These are phyloP conservation scores for Rhorus exstirpatorius DNA, from an alignment of 2,888 invertebrate species.

Conservation along the genomic window DNA sequence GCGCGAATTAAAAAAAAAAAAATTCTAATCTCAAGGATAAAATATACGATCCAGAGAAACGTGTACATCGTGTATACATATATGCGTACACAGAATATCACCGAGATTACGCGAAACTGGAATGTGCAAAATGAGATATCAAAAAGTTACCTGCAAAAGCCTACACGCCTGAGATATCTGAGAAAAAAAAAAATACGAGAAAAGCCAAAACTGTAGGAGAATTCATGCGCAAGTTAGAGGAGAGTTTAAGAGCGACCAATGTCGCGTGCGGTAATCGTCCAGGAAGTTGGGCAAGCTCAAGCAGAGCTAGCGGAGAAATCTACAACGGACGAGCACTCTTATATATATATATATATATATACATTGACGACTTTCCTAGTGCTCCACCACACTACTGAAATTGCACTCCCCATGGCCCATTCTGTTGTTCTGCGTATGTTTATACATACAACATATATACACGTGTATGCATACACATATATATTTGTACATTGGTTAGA, in stretches of 20 bases:
- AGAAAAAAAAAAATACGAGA: neutral
- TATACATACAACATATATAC: neutral
- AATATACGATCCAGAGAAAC: slow-evolving; percentile 2
- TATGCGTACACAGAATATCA: neutral
- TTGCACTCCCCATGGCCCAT: slow-evolving; percentile 51
- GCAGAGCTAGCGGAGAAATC: slow-evolving; percentile 60
- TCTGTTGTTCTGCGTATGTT: slow-evolving; percentile 35
- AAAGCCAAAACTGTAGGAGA: slow-evolving; percentile 38
- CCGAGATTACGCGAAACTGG: slow-evolving; percentile 30
- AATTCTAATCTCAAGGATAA: slow-evolving; percentile 10
- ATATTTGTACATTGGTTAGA: slow-evolving; percentile 6
- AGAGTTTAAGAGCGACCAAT: slow-evolving; percentile 54
- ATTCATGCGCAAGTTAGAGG: slow-evolving; percentile 38
- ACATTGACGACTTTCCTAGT: slow-evolving; percentile 42
- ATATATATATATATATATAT: neutral
- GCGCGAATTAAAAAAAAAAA: neutral
- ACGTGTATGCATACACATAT: neutral
- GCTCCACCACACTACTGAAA: slow-evolving; percentile 40
- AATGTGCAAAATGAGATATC: slow-evolving; percentile 42
- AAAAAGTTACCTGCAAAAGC: neutral
- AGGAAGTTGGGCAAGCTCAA: slow-evolving; percentile 66
- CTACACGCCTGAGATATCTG: neutral
- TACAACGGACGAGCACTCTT: slow-evolving; percentile 38
- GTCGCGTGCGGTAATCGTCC: slow-evolving; percentile 67
- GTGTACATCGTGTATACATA: neutral